phyloP scores from a whole-genome alignment of 2,888 invertebrate genomes.

The Marronus borbonicus region DNA sequence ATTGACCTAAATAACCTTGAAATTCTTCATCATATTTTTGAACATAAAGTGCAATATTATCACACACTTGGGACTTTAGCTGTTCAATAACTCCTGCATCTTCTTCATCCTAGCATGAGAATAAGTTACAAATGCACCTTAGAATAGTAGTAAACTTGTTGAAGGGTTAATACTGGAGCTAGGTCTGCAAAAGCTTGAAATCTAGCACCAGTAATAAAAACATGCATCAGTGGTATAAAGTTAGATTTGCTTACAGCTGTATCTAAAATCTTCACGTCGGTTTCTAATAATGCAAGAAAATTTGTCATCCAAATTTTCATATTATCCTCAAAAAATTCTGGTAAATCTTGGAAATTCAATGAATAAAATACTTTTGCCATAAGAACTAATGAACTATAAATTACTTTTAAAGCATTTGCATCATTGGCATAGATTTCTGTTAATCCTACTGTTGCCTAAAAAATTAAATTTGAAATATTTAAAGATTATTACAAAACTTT shows the following conservation, averaged over 20 bases:
- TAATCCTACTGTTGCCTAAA: conserved; percentile 88
- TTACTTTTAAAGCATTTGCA: conserved; percentile 85
- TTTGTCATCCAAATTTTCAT: conserved; percentile 96
- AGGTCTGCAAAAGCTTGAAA: too few relatives aligned
- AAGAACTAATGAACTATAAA: conserved; percentile 90
- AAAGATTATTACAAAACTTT: not conserved
- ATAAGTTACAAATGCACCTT: not conserved
- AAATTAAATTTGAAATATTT: conserved; percentile 24
- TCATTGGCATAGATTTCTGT: conserved; percentile 85
- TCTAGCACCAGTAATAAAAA: not conserved
- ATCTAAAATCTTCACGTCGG: conserved; percentile 83
- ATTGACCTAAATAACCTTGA: conserved; percentile 87
- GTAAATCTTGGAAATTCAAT: conserved; percentile 96
- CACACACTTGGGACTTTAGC: conserved; percentile 95
- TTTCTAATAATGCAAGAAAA: conserved; percentile 85
- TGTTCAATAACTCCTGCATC: conserved; percentile 92
- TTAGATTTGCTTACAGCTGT: conserved; percentile 72
- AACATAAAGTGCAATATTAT: conserved; percentile 94
- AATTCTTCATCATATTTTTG: conserved; percentile 99
- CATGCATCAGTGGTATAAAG: not conserved
- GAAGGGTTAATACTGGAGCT: too few relatives aligned
- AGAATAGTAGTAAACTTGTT: too few relatives aligned
- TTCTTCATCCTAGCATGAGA: conserved; percentile 79
- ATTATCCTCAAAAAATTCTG: conserved; percentile 99
- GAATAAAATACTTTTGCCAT: conserved; percentile 98